Conservation (phyloP, 2,797 vertebrate species). For the Toxotes lorentzi region DNA sequence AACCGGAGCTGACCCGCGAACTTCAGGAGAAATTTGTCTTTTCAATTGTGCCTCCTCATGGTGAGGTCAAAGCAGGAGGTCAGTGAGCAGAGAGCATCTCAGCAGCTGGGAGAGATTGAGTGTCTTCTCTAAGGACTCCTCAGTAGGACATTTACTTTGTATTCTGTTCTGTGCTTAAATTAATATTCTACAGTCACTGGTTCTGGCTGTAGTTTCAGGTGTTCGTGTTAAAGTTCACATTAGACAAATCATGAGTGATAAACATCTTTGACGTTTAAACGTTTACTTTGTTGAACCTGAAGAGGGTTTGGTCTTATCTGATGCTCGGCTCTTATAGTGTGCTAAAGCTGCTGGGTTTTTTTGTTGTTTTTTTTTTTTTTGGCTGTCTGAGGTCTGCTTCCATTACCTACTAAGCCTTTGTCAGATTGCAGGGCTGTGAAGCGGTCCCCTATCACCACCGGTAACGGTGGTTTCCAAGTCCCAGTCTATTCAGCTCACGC, state of each 20-base stretch:
- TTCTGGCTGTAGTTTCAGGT: conserved; percentile 14
- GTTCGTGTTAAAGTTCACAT: conserved; percentile 36
- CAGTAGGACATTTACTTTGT: background rate
- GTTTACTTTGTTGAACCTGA: conserved; percentile 59
- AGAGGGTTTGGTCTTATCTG: conserved; percentile 65
- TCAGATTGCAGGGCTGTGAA: conserved; percentile 78
- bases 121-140: conserved; percentile 16
- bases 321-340: conserved; percentile 52
- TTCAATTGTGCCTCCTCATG: conserved; percentile 13
- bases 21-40: conserved; percentile 23
- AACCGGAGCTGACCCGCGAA: conserved; percentile 10
- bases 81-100: conserved; percentile 5
- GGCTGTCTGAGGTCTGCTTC: conserved; percentile 66
- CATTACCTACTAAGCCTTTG: conserved; percentile 79
- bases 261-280: conserved; percentile 58
- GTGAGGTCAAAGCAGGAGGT: conserved; percentile 32
- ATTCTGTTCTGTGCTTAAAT: conserved; percentile 18
- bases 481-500: conserved; percentile 82
- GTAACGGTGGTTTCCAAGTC: conserved; percentile 72
- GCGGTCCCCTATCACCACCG: conserved; percentile 64
- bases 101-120: conserved; percentile 16
- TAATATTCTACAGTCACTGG: conserved; percentile 21
- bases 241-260: conserved; percentile 51
- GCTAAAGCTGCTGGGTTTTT: conserved; percentile 52
- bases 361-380: conserved; percentile 43